phyloP scores from a whole-genome alignment of 2,797 vertebrate species.

The Luscinia megarhynchos region DNA sequence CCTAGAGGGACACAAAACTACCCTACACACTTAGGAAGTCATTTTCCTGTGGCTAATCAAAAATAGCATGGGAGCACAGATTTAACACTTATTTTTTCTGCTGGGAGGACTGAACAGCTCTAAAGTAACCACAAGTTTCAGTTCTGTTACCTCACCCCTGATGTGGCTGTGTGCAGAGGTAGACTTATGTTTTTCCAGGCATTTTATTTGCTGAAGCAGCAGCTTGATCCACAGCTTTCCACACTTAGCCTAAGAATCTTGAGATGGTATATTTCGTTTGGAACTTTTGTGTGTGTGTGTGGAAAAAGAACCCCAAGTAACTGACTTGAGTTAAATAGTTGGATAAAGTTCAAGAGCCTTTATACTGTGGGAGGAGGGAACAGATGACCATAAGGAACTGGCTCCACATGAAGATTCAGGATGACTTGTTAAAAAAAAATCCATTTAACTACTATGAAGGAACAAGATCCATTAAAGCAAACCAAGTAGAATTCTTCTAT shows the following conservation, averaged over 20 bases:
- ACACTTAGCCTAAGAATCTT: background rate
- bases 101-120: background rate
- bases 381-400: background rate
- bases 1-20: background rate
- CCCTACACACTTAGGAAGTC: background rate
- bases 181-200: background rate
- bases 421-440: background rate
- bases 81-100: background rate
- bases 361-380: background rate
- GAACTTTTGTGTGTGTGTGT: background rate
- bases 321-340: background rate
- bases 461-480: background rate
- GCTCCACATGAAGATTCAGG: background rate
- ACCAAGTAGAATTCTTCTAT: background rate
- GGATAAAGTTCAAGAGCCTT: background rate
- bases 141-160: background rate
- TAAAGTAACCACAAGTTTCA: background rate
- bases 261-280: background rate
- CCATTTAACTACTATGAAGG: background rate
- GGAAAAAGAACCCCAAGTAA: background rate
- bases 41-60: background rate
- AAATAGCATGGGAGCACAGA: background rate
- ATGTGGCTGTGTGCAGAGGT: fast-evolving
- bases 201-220: background rate
- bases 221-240: background rate